Conservation (phyloP, 1,140 invertebrate species). For the Hycleus cichorii region DNA sequence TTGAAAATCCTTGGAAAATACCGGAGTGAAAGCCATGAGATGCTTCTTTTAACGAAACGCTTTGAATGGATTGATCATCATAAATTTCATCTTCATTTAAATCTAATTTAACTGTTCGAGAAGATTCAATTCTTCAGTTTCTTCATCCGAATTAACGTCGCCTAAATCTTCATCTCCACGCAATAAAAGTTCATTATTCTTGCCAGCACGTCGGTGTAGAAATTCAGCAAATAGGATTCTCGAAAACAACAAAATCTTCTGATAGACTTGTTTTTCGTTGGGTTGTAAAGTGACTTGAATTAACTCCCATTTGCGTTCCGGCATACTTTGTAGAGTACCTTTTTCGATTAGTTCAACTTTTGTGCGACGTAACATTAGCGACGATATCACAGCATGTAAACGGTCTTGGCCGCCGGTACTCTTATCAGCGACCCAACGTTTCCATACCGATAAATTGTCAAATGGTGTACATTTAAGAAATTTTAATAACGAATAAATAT, state of each 20-base stretch:
- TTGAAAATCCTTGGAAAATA: conserved; percentile 51
- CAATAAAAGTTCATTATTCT: conserved; percentile 34
- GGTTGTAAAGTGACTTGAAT: conserved; percentile 54
- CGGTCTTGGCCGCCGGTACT: conserved; percentile 61
- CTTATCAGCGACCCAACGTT: conserved; percentile 70
- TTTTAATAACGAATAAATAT: conserved; percentile 81
- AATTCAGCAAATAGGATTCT: conserved; percentile 68
- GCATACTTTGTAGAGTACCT: conserved; percentile 54
- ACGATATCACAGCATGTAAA: conserved; percentile 70
- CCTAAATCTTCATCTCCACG: conserved; percentile 4
- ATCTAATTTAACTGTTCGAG: conserved; percentile 37
- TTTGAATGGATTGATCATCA: background rate
- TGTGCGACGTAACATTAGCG: conserved; percentile 74
- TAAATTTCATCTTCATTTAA: conserved; percentile 25
- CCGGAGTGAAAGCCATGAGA: conserved; percentile 56
- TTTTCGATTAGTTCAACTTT: conserved; percentile 65
- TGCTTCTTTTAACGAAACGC: conserved; percentile 36
- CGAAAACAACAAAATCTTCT: conserved; percentile 65
- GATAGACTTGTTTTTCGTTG: conserved; percentile 69
- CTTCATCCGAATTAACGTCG: conserved; percentile 17
- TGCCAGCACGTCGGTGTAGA: conserved; percentile 64
- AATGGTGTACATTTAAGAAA: conserved; percentile 82
- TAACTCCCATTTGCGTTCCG: conserved; percentile 52
- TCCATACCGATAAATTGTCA: conserved; percentile 66
- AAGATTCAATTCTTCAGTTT: conserved; percentile 38